Base-by-base conservation (phyloP, 2,113 vertebrate genomes). In the Probosciger aterrimus region DNA sequence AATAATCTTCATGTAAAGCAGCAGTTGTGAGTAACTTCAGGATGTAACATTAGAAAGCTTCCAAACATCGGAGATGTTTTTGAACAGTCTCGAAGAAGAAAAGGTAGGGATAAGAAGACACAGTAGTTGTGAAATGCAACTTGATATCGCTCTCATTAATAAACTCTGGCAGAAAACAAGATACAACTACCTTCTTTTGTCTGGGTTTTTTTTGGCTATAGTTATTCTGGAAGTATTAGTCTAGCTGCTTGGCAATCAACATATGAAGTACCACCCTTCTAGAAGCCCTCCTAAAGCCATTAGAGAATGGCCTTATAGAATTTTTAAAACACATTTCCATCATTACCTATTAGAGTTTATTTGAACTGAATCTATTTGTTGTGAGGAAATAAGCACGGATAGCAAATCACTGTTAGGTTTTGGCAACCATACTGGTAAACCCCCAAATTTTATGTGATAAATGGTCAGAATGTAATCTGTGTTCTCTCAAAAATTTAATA, bases 401-500 rank as follows among this genome's bases (percentile, higher is more conserved):
- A 63, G 53, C 39, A 50, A 94, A 87, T 39, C 18, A 25, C 4
- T 50, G 55, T 27, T 69, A 53, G 30, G 37, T 68, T 93, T 73
- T 87, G 63, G 53, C 35, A 96, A 77, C 55, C 75, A 76, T 64
- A 86, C 4, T 68, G 30, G 60, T 62, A 95, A 91, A 81, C 88
- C 11, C 3, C 5, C 23, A 80, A 53, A 52, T 52, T n/a, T 91
- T 52, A 33, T 71, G 41, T 59, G 65, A 88, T 69, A 92, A 97
- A 37, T 30, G 33, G 25, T 80, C 71, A 91, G 46, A 96, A 49
- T 1, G 2, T 86, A 93, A 60, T 2, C 44, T 74, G 30, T 80
- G 31, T 82, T 94, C 92, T 95, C 92, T 97, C 94, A 97, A 96
- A 76, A 86, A 86, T 96, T 97, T 97, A 97, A 92, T 96, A 91